Conservation (phyloP, 2,888 invertebrate species). For the Cerceris ruficornis region DNA sequence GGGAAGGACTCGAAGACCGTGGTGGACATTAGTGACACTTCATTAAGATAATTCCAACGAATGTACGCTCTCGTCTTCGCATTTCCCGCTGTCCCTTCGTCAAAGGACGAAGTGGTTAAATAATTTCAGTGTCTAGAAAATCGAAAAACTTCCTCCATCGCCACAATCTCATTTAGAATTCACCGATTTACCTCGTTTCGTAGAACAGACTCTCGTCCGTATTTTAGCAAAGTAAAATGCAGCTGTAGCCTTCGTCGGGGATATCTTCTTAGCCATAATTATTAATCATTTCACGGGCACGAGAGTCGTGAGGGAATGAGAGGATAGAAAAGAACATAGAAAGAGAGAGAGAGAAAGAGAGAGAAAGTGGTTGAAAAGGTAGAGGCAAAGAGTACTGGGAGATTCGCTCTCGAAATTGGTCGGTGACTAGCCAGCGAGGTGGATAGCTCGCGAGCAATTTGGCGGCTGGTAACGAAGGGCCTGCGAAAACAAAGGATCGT, state of each 20-base stretch:
- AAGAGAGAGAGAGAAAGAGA: conserved; percentile 12
- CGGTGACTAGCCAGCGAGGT: conserved; percentile 65
- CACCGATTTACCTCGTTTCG: conserved; percentile 46
- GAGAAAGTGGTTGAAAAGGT: conserved; percentile 4
- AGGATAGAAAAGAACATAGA: conserved; percentile 7
- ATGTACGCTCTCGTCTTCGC: conserved; percentile 36
- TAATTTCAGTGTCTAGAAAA: background rate
- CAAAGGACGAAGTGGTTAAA: background rate
- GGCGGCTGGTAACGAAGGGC: conserved; percentile 76
- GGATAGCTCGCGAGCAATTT: conserved; percentile 74
- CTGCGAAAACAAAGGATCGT: conserved; percentile 72
- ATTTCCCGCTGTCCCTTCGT: background rate
- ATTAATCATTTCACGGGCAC: conserved; percentile 66
- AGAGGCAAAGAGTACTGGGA: conserved; percentile 20
- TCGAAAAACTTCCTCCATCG: background rate
- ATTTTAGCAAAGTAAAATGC: conserved; percentile 50
- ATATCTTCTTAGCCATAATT: conserved; percentile 63
- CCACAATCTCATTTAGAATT: background rate
- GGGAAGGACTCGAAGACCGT: conserved; percentile 26
- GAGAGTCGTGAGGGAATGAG: conserved; percentile 42
- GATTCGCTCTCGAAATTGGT: conserved; percentile 58
- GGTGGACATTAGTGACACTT: conserved; percentile 67
- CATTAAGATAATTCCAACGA: conserved; percentile 66
- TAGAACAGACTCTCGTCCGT: conserved; percentile 42
- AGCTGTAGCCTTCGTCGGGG: conserved; percentile 62